These are phyloP conservation scores for Tipula confusa DNA, from an alignment of 2,888 invertebrate genomes.

Conservation along the genomic window DNA sequence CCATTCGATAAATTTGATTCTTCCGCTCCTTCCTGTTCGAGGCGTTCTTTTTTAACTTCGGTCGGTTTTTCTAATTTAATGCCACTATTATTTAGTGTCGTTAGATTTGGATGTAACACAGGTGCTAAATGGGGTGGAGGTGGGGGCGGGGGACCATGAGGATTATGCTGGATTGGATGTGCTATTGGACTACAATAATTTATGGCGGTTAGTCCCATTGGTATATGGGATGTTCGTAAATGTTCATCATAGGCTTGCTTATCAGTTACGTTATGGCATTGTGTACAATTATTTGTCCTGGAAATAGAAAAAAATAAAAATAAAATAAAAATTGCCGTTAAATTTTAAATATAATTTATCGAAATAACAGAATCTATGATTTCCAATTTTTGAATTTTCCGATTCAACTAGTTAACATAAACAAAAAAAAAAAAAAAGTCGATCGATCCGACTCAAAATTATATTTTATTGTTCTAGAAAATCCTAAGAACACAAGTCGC, in stretches of 20 bases:
- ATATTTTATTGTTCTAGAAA: too few relatives aligned
- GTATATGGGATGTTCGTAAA: constrained; percentile 21
- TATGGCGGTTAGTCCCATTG: constrained; percentile 26
- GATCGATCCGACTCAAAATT: too few relatives aligned
- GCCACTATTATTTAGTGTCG: neutral
- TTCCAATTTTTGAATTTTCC: too few relatives aligned
- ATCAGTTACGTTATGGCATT: constrained; percentile 27
- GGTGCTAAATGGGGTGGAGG: constrained; percentile 28
- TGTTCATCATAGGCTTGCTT: constrained; percentile 29
- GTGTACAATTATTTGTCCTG: constrained; percentile 26
- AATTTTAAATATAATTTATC: too few relatives aligned
- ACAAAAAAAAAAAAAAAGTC: too few relatives aligned
- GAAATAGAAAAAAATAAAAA: neutral
- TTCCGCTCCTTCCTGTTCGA: neutral
- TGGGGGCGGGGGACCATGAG: constrained; percentile 26
- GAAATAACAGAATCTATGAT: too few relatives aligned
- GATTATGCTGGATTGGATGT: constrained; percentile 29
- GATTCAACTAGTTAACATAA: too few relatives aligned
- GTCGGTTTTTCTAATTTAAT: constrained; percentile 12
- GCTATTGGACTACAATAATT: constrained; percentile 14
- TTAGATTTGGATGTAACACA: neutral
- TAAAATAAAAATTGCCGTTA: too few relatives aligned
- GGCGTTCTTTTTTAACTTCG: constrained; percentile 26
- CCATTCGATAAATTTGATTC: constrained; percentile 29
- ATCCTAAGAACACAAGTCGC: too few relatives aligned